These are phyloP conservation scores for Streblospio benedicti DNA, from an alignment of 1,140 invertebrate genomes.

Conservation along the genomic window DNA sequence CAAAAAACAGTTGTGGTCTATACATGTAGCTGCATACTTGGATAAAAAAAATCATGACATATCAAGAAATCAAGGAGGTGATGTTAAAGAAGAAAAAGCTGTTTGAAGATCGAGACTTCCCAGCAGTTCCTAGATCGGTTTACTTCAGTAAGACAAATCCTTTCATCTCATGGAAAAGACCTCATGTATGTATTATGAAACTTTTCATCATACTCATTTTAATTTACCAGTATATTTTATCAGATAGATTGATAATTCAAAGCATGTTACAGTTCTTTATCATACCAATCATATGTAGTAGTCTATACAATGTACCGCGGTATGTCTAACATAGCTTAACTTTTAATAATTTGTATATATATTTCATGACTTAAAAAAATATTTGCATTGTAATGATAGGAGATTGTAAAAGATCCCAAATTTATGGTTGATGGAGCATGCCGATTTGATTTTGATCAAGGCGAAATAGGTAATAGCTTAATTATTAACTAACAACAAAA, in stretches of 20 bases:
- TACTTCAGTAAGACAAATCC: conserved; percentile 53
- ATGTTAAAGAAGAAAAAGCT: no score
- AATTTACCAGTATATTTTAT: background rate
- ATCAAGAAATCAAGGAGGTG: no score
- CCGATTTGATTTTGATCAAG: conserved; percentile 57
- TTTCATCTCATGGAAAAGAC: conserved; percentile 48
- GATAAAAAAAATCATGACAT: no score
- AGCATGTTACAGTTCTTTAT: conserved; percentile 12
- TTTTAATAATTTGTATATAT: no score
- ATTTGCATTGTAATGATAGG: conserved; percentile 23
- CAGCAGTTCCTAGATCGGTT: conserved; percentile 52
- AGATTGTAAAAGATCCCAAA: conserved; percentile 33
- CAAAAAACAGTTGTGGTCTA: no score
- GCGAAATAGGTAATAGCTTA: conserved; percentile 51
- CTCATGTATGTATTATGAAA: conserved; percentile 34
- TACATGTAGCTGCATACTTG: no score
- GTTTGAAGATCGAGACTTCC: conserved; percentile 63
- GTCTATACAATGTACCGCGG: no score
- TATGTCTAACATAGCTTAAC: no score
- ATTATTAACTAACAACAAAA: background rate
- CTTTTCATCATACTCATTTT: background rate
- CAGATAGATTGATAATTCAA: background rate
- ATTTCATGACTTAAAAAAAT: no score
- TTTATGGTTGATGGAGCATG: conserved; percentile 36
- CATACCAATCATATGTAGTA: no score